Evolutionary conservation across 2,797 vertebrate species (phyloP).

Genomic region (Lutjanus argentimaculatus): DNA sequence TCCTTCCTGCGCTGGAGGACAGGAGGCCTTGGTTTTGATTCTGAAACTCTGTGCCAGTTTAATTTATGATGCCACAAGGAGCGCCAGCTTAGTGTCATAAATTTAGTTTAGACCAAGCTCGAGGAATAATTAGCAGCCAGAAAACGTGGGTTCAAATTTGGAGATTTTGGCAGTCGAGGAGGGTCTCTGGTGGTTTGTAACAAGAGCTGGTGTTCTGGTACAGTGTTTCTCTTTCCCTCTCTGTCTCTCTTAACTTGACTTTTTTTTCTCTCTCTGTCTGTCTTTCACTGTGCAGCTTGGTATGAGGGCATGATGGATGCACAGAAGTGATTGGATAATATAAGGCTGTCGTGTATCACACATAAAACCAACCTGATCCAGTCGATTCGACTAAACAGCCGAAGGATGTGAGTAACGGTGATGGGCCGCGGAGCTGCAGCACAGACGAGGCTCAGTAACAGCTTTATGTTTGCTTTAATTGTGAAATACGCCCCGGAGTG

Average conservation of each 20-base stretch:
- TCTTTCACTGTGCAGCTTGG: not conserved
- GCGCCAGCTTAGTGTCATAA: slow-evolving; percentile 71
- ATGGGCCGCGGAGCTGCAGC: not conserved
- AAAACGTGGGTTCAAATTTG: slow-evolving; percentile 56
- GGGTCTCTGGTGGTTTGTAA: slow-evolving; percentile 78
- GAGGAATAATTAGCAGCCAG: slow-evolving; percentile 75
- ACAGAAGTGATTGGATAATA: slow-evolving; percentile 55
- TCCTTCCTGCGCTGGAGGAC: not conserved
- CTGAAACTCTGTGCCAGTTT: slow-evolving; percentile 58
- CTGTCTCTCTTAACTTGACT: slow-evolving; percentile 12
- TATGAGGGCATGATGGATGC: slow-evolving; percentile 47
- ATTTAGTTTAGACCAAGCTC: slow-evolving; percentile 58
- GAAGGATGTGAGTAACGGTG: slow-evolving; percentile 24
- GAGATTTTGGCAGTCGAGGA: slow-evolving; percentile 59
- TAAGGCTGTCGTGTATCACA: slow-evolving; percentile 51
- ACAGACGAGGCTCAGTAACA: slow-evolving; percentile 6
- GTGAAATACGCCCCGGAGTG: no score
- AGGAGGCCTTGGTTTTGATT: slow-evolving; percentile 35
- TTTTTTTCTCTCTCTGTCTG: not conserved
- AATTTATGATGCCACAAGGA: slow-evolving; percentile 73
- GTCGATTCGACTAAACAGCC: slow-evolving; percentile 27
- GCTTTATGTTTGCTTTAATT: no score
- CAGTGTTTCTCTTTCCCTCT: slow-evolving; percentile 46
- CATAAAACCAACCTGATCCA: slow-evolving; percentile 37
- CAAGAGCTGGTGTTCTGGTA: slow-evolving; percentile 64